phyloP scores from a whole-genome alignment of 2,113 vertebrate genomes.

The Cairina moschata region DNA sequence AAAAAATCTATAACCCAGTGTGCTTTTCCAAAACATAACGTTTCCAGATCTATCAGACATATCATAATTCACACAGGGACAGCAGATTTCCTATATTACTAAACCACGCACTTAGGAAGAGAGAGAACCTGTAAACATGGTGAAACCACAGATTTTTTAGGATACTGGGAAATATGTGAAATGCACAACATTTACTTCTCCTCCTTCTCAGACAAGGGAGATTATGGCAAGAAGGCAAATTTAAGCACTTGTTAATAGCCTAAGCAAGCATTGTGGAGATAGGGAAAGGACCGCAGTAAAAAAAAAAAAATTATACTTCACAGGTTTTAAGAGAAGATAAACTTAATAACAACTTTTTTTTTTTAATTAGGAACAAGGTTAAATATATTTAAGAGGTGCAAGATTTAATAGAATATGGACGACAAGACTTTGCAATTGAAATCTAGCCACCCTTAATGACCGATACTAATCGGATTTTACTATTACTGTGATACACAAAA shows the following conservation, averaged over 20 bases:
- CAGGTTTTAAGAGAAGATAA: neutral
- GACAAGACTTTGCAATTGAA: neutral
- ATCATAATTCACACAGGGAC: neutral
- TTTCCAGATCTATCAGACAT: neutral
- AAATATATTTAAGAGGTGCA: neutral
- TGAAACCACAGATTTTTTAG: conserved; percentile 44
- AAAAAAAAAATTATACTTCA: neutral
- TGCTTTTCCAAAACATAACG: neutral
- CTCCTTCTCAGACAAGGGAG: neutral
- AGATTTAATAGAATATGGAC: neutral
- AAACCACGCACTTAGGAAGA: neutral
- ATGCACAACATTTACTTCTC: neutral
- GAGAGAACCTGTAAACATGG: neutral
- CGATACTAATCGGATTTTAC: conserved; percentile 53
- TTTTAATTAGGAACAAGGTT: neutral
- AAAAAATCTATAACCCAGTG: neutral
- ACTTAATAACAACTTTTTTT: neutral
- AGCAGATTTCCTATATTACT: neutral
- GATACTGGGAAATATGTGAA: conserved; percentile 16
- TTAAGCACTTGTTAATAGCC: neutral
- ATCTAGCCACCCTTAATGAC: conserved; percentile 44
- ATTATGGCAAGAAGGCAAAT: conserved; percentile 38
- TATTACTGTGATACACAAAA: conserved; percentile 35
- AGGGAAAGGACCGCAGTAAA: neutral
- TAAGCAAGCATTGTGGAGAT: neutral